Conservation (phyloP, 2,113 vertebrate genomes). For the Sceloporus undulatus region DNA sequence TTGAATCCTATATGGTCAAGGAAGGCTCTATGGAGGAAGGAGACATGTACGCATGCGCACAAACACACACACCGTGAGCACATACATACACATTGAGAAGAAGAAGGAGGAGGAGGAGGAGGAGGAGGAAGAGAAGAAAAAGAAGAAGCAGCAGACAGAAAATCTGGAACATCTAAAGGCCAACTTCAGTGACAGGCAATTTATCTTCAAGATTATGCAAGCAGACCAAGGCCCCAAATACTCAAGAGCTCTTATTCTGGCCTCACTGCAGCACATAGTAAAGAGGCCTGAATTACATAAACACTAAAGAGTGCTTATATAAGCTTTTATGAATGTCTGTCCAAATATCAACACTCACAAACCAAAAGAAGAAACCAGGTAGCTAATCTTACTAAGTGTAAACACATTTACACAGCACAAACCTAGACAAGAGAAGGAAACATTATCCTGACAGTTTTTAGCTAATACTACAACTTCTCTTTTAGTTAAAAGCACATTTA, state of each 20-base stretch:
- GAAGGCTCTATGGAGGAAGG: accelerated
- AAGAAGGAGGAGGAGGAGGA: conserved; percentile 21
- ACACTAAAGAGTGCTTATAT: conserved; percentile 73
- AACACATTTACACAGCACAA: not conserved
- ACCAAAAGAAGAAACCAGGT: conserved; percentile 4
- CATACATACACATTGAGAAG: not conserved
- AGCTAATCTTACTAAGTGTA: conserved; percentile 5
- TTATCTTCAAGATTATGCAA: conserved; percentile 63
- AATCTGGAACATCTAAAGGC: conserved; percentile 56
- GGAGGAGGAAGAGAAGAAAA: conserved; percentile 35
- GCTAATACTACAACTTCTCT: not conserved
- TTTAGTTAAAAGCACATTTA: not conserved
- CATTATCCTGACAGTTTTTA: not conserved
- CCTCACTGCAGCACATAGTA: conserved; percentile 52
- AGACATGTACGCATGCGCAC: not conserved
- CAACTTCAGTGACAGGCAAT: conserved; percentile 64
- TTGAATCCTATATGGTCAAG: not conserved
- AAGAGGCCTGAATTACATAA: conserved; percentile 71
- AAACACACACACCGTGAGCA: too few relatives aligned
- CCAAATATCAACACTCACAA: conserved; percentile 41
- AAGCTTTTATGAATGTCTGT: conserved; percentile 61
- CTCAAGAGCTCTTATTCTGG: conserved; percentile 73
- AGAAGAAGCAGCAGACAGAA: conserved; percentile 25
- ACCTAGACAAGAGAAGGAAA: not conserved
- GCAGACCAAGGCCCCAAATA: conserved; percentile 65